Evolutionary conservation across 2,113 vertebrate species (phyloP).

Genomic region (Tautogolabrus adspersus): DNA sequence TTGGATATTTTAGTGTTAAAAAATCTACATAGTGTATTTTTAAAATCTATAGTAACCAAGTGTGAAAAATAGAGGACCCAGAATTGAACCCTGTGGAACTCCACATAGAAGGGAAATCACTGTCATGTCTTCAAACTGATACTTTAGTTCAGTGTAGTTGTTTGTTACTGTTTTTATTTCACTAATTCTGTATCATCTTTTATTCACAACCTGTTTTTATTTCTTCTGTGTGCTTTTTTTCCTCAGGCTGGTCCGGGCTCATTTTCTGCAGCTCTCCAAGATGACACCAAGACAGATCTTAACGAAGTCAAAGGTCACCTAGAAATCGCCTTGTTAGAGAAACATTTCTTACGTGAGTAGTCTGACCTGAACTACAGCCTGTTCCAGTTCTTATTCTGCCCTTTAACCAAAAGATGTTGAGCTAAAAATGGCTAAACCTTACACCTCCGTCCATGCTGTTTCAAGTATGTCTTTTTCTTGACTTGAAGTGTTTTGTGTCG

Average conservation of each 20-base stretch:
- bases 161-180: background rate
- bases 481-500: too few species aligned
- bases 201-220: background rate
- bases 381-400: background rate
- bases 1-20: too few species aligned
- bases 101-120: background rate
- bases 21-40: too few species aligned
- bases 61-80: background rate
- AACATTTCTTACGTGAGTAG: slow-evolving; percentile 97
- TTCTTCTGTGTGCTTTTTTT: slow-evolving; percentile 12
- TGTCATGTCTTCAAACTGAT: background rate
- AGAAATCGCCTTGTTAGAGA: slow-evolving; percentile 97
- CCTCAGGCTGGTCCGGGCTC: slow-evolving; percentile 87
- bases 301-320: slow-evolving; percentile 98
- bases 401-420: background rate
- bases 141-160: background rate
- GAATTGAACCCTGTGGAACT: slow-evolving; percentile 21
- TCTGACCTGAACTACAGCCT: background rate
- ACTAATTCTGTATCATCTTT: background rate
- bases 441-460: too few species aligned
- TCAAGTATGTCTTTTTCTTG: too few species aligned
- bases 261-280: slow-evolving; percentile 88
- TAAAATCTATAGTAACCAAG: too few species aligned
- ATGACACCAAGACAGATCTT: slow-evolving; percentile 89
- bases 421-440: too few species aligned